These are phyloP conservation scores for Plagodis dolabraria DNA, from an alignment of 2,888 invertebrate species.

Conservation along the genomic window DNA sequence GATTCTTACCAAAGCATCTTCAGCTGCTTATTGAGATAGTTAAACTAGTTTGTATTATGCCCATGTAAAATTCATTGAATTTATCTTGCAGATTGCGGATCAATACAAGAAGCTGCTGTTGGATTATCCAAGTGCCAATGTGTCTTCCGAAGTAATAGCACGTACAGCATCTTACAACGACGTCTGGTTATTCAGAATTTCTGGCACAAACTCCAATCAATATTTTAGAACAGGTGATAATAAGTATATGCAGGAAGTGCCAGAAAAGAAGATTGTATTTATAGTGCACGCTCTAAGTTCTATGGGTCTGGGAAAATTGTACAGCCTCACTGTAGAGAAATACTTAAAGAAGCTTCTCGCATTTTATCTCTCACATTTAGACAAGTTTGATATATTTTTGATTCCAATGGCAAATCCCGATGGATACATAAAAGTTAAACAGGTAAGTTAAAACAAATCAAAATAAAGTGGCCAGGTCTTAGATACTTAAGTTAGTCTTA, in stretches of 20 bases:
- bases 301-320: constrained; percentile 50
- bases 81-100: neutral
- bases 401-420: constrained; percentile 77
- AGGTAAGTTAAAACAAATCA: neutral
- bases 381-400: constrained; percentile 71
- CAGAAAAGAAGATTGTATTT: constrained; percentile 68
- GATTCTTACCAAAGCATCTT: too few species aligned
- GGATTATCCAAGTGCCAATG: neutral
- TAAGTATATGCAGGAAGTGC: constrained; percentile 59
- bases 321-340: constrained; percentile 35
- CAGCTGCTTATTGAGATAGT: too few species aligned
- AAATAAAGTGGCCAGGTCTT: too few species aligned
- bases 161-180: neutral
- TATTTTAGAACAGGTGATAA: constrained; percentile 52
- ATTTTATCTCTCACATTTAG: constrained; percentile 61
- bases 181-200: constrained; percentile 50
- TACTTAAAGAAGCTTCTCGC: constrained; percentile 49
- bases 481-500: too few species aligned
- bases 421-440: constrained; percentile 40
- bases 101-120: neutral
- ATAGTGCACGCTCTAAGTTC: constrained; percentile 69
- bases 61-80: too few species aligned
- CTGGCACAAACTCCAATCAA: constrained; percentile 22
- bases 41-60: too few species aligned
- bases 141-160: neutral